These are phyloP conservation scores for Allacma fusca DNA, from an alignment of 2,888 invertebrate genomes.

Conservation along the genomic window DNA sequence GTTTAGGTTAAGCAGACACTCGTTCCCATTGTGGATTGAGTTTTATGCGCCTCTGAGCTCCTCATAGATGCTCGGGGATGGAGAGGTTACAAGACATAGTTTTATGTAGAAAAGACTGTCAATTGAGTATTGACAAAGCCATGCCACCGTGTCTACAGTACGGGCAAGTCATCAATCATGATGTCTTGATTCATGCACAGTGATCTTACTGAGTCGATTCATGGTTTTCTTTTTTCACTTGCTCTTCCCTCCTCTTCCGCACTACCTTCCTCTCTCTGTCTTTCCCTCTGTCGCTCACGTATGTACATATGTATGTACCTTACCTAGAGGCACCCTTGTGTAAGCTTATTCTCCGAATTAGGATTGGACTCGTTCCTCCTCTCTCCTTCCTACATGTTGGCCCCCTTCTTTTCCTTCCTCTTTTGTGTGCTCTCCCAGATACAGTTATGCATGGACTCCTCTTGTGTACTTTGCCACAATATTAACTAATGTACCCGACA, in stretches of 20 bases:
- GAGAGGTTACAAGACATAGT: conserved; percentile 4
- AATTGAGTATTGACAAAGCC: conserved; percentile 14
- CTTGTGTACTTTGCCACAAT: background rate
- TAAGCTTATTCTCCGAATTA: conserved; percentile 8
- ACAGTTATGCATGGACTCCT: conserved; percentile 8
- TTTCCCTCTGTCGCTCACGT: background rate
- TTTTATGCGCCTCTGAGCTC: no score
- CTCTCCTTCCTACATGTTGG: background rate
- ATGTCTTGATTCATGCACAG: conserved; percentile 16
- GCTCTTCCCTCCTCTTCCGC: background rate
- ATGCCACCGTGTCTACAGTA: conserved; percentile 7
- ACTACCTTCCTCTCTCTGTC: background rate
- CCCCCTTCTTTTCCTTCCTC: background rate
- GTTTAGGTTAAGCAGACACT: no score
- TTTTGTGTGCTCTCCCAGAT: background rate
- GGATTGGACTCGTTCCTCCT: background rate
- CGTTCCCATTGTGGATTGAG: no score
- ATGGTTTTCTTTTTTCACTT: background rate
- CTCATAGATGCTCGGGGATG: background rate
- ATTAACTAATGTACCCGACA: conserved; percentile 1
- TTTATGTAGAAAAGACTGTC: conserved; percentile 8
- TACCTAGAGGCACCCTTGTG: background rate
- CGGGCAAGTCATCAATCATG: conserved; percentile 24
- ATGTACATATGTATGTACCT: background rate
- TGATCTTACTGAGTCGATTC: background rate